A percentile compares a stretch with the other conserved stretches of the same genome.
Conservation (phyloP, 2,888 invertebrate species). For the Ephialtes manifestator region DNA sequence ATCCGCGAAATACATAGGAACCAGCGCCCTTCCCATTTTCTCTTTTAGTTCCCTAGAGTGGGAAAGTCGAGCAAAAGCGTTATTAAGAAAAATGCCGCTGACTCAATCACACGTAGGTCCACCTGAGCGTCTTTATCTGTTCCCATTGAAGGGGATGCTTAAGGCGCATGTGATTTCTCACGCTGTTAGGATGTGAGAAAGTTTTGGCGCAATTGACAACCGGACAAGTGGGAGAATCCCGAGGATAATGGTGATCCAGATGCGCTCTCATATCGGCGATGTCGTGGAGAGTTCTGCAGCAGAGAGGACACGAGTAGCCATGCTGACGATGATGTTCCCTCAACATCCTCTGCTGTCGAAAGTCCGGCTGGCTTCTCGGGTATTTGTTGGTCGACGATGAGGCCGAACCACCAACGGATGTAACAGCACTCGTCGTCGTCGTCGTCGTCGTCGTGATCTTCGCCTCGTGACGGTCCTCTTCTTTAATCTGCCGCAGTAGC, state of each 20-base stretch:
- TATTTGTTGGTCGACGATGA: conserved; percentile 79
- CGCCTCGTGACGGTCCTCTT: conserved; percentile 71
- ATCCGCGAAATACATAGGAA: conserved; percentile 49
- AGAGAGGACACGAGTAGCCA: conserved; percentile 91
- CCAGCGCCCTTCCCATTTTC: conserved; percentile 53
- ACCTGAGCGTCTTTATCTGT: conserved; percentile 93
- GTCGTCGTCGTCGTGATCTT: conserved; percentile 65
- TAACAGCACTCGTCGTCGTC: not conserved
- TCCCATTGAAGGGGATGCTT: conserved; percentile 94
- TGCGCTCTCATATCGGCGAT: conserved; percentile 91
- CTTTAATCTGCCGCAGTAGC: conserved; percentile 67
- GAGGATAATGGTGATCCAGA: conserved; percentile 94
- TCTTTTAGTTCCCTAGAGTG: not conserved
- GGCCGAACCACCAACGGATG: conserved; percentile 21
- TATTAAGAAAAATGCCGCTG: not conserved
- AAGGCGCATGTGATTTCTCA: conserved; percentile 94
- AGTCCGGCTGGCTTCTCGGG: conserved; percentile 85
- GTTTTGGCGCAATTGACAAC: conserved; percentile 91
- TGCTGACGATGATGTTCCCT: conserved; percentile 84
- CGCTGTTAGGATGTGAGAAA: conserved; percentile 95
- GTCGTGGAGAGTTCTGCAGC: conserved; percentile 89
- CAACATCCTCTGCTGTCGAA: conserved; percentile 80
- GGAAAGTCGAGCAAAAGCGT: not conserved
- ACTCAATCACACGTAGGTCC: conserved; percentile 89
- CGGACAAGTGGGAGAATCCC: conserved; percentile 94